Percentiles rank a stretch among this genome's conserved stretches.
Conservation (phyloP, 2,113 vertebrate genomes). For the Plestiodon gilberti region DNA sequence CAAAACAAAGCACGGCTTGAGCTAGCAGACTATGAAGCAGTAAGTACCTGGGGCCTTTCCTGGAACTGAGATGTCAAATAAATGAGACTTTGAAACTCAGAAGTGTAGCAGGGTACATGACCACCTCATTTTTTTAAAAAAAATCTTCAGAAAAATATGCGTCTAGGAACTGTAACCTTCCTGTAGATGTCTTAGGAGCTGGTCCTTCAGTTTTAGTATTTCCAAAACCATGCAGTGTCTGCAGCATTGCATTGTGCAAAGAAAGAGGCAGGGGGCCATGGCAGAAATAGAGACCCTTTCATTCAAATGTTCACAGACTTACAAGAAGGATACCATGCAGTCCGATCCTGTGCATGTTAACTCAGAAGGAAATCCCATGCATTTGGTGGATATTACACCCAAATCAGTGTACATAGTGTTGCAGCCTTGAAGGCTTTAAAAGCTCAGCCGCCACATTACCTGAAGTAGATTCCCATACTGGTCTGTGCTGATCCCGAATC, state of each 20-base stretch:
- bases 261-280: not conserved
- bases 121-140: not conserved
- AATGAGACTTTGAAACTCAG: conserved; percentile 16
- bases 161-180: not conserved
- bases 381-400: too few relatives aligned
- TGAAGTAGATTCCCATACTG: not conserved
- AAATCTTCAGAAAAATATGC: not conserved
- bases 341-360: not conserved
- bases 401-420: too few relatives aligned
- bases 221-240: not conserved
- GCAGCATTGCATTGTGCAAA: not conserved
- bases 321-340: not conserved
- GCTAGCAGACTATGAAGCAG: conserved; percentile 96
- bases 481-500: not conserved
- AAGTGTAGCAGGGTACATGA: conserved; percentile 13
- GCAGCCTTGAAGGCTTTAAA: not conserved
- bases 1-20: conserved; percentile 98
- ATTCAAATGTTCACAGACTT: not conserved
- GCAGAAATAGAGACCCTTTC: not conserved
- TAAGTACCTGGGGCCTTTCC: conserved; percentile 76
- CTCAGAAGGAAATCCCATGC: too few relatives aligned
- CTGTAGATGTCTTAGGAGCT: not conserved
- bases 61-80: conserved; percentile 3
- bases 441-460: not conserved
- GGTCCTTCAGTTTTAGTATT: not conserved